These are phyloP conservation scores for Conger conger DNA, from an alignment of 2,113 vertebrate species.

Conservation along the genomic window DNA sequence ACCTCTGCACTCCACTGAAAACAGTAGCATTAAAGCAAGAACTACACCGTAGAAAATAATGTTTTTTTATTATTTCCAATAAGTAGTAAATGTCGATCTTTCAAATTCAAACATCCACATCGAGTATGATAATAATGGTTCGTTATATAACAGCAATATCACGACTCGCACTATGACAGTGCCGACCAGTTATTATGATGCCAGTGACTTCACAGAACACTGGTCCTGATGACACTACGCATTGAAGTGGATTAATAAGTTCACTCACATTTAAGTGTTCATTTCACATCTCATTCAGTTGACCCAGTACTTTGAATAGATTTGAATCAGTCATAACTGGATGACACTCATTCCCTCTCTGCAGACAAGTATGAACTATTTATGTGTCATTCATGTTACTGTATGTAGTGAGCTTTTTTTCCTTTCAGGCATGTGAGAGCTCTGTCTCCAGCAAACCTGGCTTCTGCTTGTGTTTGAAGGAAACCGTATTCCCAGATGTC, in stretches of 20 bases:
- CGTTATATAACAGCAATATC: neutral
- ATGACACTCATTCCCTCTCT: constrained; percentile 57
- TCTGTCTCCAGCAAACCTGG: neutral
- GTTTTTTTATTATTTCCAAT: neutral
- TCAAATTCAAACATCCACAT: neutral
- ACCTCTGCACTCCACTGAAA: neutral
- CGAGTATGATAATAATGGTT: neutral
- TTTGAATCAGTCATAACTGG: constrained; percentile 46
- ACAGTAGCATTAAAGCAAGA: neutral
- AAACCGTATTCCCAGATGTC: neutral
- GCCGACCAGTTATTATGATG: constrained; percentile 15
- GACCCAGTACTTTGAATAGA: constrained; percentile 56
- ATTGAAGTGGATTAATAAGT: constrained; percentile 54
- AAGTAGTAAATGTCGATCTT: neutral
- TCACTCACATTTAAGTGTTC: constrained; percentile 58
- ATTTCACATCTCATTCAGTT: constrained; percentile 40
- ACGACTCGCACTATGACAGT: neutral
- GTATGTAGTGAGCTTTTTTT: constrained; percentile 36
- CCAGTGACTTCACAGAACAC: constrained; percentile 2
- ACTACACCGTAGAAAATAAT: neutral
- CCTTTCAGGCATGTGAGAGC: neutral
- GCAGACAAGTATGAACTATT: constrained; percentile 65
- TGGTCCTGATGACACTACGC: constrained; percentile 39
- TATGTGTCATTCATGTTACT: constrained; percentile 64
- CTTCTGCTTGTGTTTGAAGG: neutral